Conservation (phyloP, 2,888 invertebrate species). For the Stramonita haemastoma region DNA sequence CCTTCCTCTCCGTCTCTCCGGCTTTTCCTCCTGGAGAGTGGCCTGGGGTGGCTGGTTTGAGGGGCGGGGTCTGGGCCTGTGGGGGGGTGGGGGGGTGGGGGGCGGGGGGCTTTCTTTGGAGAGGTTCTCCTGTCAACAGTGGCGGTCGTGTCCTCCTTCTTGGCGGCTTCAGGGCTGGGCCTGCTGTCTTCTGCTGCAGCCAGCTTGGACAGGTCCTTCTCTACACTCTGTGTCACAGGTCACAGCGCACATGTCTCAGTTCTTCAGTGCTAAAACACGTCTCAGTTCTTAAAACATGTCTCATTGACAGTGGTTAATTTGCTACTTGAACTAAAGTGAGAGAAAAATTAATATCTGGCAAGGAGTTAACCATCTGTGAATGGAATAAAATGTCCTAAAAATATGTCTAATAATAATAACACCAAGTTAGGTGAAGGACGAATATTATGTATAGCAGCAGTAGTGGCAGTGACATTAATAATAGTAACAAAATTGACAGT, state of each 20-base stretch:
- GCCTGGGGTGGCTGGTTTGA: neutral
- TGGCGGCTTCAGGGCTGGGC: slow-evolving; percentile 29
- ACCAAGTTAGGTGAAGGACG: no score
- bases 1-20: neutral
- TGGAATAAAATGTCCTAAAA: no score
- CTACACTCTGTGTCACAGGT: slow-evolving; percentile 42
- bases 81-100: slow-evolving; percentile 44
- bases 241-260: neutral
- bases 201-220: slow-evolving; percentile 44
- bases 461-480: no score
- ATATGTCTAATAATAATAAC: no score
- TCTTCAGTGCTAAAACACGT: neutral
- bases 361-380: no score
- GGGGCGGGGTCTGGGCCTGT: neutral
- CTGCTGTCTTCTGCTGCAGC: slow-evolving; percentile 39
- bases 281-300: no score
- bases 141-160: slow-evolving; percentile 36
- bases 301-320: no score
- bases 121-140: slow-evolving; percentile 41
- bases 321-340: no score
- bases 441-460: no score
- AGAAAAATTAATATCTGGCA: no score
- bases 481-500: no score
- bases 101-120: slow-evolving; percentile 55
- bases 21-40: neutral